These are phyloP conservation scores for Ispidina picta DNA, from an alignment of 2,797 vertebrate species.

Conservation along the genomic window DNA sequence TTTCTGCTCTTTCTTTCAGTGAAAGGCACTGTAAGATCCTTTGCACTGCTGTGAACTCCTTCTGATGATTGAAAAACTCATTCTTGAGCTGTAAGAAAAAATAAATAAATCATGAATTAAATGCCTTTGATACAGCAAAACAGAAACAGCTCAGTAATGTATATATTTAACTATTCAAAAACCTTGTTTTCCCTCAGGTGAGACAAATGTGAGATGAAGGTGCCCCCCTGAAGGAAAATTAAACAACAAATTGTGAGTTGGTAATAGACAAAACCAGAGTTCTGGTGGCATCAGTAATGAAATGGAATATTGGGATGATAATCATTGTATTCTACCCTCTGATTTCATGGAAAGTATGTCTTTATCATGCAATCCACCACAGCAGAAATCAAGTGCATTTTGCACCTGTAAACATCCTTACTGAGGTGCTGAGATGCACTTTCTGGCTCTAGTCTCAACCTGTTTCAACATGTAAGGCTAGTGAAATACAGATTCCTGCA, in stretches of 20 bases:
- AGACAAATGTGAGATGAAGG: background rate
- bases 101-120: background rate
- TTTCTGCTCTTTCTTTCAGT: background rate
- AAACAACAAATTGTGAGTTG: background rate
- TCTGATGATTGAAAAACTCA: background rate
- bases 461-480: background rate
- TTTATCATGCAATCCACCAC: background rate
- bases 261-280: background rate
- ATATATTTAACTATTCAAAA: background rate
- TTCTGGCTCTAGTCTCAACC: background rate
- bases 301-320: background rate
- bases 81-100: background rate
- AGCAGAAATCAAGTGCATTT: background rate
- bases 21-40: background rate
- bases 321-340: background rate
- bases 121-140: background rate
- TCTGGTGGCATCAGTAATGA: background rate
- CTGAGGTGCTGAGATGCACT: background rate
- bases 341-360: background rate
- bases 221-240: background rate
- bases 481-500: background rate
- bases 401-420: background rate
- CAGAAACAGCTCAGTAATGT: background rate
- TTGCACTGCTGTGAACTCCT: background rate
- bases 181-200: background rate